Base-by-base conservation (phyloP, 2,797 vertebrate species). In the Telmatherina bonti region DNA sequence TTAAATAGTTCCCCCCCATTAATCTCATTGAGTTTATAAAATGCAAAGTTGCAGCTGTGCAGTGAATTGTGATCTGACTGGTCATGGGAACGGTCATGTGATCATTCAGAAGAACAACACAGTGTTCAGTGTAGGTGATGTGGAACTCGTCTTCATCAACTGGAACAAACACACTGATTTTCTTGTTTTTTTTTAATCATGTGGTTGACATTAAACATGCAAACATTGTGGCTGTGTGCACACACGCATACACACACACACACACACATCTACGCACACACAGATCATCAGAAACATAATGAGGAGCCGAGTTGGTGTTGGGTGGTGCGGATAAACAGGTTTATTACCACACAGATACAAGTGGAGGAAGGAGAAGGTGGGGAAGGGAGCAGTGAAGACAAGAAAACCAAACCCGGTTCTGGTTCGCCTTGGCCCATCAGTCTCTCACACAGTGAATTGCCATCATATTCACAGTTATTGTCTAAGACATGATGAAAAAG, bases 301-400 rank as follows among this genome's bases (percentile, higher is more conserved):
- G 81, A 90, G 26, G 65, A 91, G 70, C 83, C 86, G 85, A 80
- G 82, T 49, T 85, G 82, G 68, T 80, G 58, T 75, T 78, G 79
- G 80, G 74, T 52, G 33, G 81, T 91, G 76, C 74, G 88, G 88
- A 85, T 89, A 86, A 61, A 89, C 78, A 83, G 82, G 82, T 95
- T 95, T 95, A 94, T 94, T 95, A 87, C 89, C 77, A 90, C 75
- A 83, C 73, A 83, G 75, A 82, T 77, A 78, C 71, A 77, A 70
- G 73, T 56, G 29, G 33, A 47, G 35, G 61, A 59, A 13, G 12
- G 63, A 38, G 51, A 27, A 38, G 24, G 36, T 33, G 62, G 47
- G 0, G 36, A 51, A 22, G 59, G n/a, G 62, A 81, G 84, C 74
- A 84, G 63, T 75, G 45, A 70, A 76, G 72, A 79, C 82, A 61